Percentiles rank a stretch among this genome's conserved stretches.
phyloP scores from a whole-genome alignment of 2,113 vertebrate genomes.

The Puffinus mauretanicus region DNA sequence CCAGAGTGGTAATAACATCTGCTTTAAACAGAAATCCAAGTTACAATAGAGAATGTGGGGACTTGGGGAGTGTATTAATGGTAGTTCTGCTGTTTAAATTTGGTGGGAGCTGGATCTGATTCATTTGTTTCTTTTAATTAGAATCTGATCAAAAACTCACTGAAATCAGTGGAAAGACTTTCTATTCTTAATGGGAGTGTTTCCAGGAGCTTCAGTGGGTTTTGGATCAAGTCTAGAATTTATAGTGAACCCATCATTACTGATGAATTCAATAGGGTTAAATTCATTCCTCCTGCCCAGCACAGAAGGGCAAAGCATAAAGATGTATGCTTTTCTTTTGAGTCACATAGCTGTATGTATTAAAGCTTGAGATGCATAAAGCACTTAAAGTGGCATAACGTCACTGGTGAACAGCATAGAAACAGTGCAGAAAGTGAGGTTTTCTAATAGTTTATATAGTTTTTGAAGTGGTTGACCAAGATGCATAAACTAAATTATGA shows the following conservation, averaged over 20 bases:
- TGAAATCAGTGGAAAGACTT: not conserved
- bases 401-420: not conserved
- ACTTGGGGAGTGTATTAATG: not conserved
- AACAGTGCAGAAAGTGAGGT: not conserved
- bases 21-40: slow-evolving; percentile 6
- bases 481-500: not conserved
- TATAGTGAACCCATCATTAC: not conserved
- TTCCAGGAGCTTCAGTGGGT: not conserved
- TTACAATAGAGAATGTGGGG: not conserved
- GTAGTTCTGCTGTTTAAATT: not conserved
- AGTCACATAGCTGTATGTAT: not conserved
- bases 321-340: not conserved
- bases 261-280: not conserved
- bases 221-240: not conserved
- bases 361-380: not conserved
- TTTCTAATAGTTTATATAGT: not conserved
- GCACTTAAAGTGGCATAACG: not conserved
- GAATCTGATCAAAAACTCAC: not conserved
- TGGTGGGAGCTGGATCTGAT: not conserved
- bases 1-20: not conserved
- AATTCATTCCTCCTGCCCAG: not conserved
- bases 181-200: not conserved
- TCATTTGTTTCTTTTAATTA: not conserved
- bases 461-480: slow-evolving; percentile 48
- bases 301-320: not conserved